A percentile compares a stretch with the other conserved stretches of the same genome.
phyloP scores from a whole-genome alignment of 1,140 invertebrate genomes.

The Drosophila mayri region DNA sequence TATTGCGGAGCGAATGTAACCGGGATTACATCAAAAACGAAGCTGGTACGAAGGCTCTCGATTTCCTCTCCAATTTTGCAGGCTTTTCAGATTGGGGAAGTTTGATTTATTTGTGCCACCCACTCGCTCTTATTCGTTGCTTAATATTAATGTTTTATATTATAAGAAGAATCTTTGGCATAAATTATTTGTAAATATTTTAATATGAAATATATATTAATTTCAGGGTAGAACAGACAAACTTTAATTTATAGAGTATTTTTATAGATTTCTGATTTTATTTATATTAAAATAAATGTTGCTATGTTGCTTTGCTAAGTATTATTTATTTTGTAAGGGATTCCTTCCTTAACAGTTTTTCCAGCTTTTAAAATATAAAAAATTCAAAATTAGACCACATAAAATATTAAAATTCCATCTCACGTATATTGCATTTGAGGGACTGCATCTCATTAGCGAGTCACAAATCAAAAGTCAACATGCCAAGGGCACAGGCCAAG shows the following conservation, averaged over 20 bases:
- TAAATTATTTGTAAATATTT: background rate
- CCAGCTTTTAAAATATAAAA: no score
- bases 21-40: constrained; percentile 11
- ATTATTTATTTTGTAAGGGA: no score
- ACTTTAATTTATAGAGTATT: no score
- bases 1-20: constrained; percentile 20
- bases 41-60: background rate
- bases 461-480: constrained; percentile 45
- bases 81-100: background rate
- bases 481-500: constrained; percentile 26
- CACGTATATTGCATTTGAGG: constrained; percentile 15
- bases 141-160: background rate
- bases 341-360: no score
- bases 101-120: constrained; percentile 22
- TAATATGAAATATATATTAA: no score
- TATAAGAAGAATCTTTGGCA: accelerated
- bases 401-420: no score
- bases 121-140: background rate
- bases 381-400: no score
- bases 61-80: constrained; percentile 41
- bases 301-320: no score
- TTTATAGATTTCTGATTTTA: no score
- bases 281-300: no score
- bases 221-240: no score
- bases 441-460: constrained; percentile 46